These are phyloP conservation scores for Drosophila dunni DNA, from an alignment of 1,140 invertebrate species.

Conservation along the genomic window DNA sequence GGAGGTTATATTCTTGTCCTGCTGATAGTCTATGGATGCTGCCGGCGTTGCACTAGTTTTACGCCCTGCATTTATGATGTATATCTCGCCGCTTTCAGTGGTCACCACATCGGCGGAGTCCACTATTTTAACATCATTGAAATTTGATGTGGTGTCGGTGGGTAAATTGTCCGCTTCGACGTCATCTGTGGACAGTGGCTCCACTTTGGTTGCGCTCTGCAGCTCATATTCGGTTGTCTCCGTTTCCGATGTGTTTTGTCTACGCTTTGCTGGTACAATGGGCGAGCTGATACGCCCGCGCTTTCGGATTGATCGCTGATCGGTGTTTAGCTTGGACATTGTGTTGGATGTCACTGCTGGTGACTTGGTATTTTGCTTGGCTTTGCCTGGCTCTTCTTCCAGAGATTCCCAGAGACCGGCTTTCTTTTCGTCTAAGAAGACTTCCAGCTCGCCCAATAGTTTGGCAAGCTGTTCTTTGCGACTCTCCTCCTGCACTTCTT, in stretches of 20 bases:
- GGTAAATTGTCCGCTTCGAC: conserved; percentile 29
- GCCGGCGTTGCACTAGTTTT: conserved; percentile 22
- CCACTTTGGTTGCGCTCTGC: conserved; percentile 6
- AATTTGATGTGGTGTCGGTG: conserved; percentile 12
- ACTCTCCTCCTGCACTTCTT: conserved; percentile 64
- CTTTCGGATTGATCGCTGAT: conserved; percentile 15
- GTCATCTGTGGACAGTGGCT: conserved; percentile 24
- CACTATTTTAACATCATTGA: conserved; percentile 51
- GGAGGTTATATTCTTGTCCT: conserved; percentile 60
- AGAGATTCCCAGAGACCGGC: conserved; percentile 57
- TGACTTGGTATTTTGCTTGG: conserved; percentile 1
- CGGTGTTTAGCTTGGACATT: background rate
- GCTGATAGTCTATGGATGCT: conserved; percentile 45
- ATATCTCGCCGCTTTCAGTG: conserved; percentile 58
- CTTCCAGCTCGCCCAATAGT: conserved; percentile 65
- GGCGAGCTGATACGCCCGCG: conserved; percentile 20
- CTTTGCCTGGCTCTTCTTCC: background rate
- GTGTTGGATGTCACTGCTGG: background rate
- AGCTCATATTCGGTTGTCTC: conserved; percentile 2
- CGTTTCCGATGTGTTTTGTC: background rate
- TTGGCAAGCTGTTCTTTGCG: conserved; percentile 62
- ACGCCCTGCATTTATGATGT: conserved; percentile 60
- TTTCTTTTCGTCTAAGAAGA: conserved; percentile 60
- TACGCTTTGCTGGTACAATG: conserved; percentile 1
- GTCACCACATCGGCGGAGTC: conserved; percentile 37